Evolutionary conservation across 2,888 invertebrate species (phyloP).

Genomic region (Crioceris asparagi): DNA sequence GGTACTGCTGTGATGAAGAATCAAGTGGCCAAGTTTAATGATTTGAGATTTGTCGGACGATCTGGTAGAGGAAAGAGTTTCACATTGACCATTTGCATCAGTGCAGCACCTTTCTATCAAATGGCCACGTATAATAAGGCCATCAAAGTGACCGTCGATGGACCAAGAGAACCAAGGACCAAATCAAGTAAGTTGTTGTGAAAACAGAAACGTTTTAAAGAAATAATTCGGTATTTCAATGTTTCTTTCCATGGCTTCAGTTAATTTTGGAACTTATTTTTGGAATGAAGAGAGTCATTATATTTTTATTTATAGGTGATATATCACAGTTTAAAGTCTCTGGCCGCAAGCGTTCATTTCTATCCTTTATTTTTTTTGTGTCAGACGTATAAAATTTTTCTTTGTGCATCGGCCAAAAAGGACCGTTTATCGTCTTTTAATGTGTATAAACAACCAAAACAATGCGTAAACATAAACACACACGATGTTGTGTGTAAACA

Average conservation of each 20-base stretch:
- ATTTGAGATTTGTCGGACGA: slow-evolving; percentile 93
- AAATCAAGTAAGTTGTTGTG: slow-evolving; percentile 79
- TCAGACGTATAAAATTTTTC: too few species aligned
- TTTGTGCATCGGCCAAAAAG: slow-evolving; percentile 20
- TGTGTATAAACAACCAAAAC: slow-evolving; percentile 23
- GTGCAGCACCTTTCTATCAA: slow-evolving; percentile 62
- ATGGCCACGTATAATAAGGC: slow-evolving; percentile 91
- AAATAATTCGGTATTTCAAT: too few species aligned
- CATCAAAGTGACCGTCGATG: slow-evolving; percentile 99
- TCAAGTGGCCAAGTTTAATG: slow-evolving; percentile 97
- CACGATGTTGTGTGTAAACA: too few species aligned
- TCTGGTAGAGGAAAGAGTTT: slow-evolving; percentile 96
- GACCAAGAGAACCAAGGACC: slow-evolving; percentile 93
- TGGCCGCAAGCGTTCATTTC: too few species aligned
- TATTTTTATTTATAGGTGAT: too few species aligned
- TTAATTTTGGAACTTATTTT: too few species aligned
- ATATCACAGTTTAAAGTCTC: too few species aligned
- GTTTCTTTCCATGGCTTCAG: too few species aligned
- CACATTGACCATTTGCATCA: slow-evolving; percentile 88
- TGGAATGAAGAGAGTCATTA: too few species aligned
- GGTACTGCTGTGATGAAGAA: slow-evolving; percentile 93
- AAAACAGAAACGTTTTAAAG: neutral
- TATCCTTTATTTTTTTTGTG: too few species aligned
- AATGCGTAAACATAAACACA: slow-evolving; percentile 26
- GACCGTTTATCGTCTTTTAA: slow-evolving; percentile 19